A percentile compares a stretch with the other conserved stretches of the same genome.
Conservation (phyloP, 1,140 invertebrate genomes). For the Drosophila auraria region DNA sequence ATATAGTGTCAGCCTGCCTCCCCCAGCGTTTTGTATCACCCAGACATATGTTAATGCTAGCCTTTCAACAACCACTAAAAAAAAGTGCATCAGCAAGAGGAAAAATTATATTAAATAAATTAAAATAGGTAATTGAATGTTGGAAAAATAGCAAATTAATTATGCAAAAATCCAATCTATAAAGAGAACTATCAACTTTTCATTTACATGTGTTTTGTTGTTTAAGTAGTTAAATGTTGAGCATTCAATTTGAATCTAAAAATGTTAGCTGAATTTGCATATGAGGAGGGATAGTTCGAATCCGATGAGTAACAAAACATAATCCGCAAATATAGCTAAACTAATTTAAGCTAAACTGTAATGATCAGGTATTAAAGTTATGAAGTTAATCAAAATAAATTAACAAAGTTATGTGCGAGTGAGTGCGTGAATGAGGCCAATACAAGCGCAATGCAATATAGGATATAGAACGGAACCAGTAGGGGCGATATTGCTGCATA, state of each 20-base stretch:
- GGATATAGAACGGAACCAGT: slow-evolving; percentile 27
- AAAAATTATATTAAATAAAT: slow-evolving; percentile 33
- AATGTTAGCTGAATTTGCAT: slow-evolving; percentile 14
- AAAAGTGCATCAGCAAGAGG: slow-evolving; percentile 15
- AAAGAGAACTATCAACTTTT: slow-evolving; percentile 28
- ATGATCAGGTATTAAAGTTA: slow-evolving; percentile 61
- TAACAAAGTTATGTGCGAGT: slow-evolving; percentile 26
- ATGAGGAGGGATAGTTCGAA: neutral
- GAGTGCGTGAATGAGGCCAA: slow-evolving; percentile 40
- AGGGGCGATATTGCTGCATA: slow-evolving; percentile 49
- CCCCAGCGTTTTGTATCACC: slow-evolving; percentile 9
- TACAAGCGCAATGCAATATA: slow-evolving; percentile 56
- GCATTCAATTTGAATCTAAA: slow-evolving; percentile 48
- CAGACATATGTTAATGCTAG: slow-evolving; percentile 13
- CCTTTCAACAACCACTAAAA: slow-evolving; percentile 29
- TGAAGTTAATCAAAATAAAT: slow-evolving; percentile 56
- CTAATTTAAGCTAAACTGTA: slow-evolving; percentile 41
- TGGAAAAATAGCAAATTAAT: slow-evolving; percentile 44
- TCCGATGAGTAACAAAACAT: neutral
- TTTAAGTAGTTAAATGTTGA: slow-evolving; percentile 68
- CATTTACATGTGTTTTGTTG: slow-evolving; percentile 52
- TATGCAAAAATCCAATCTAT: slow-evolving; percentile 44
- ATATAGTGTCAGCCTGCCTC: slow-evolving; percentile 7
- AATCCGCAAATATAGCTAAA: slow-evolving; percentile 43
- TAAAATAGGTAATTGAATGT: slow-evolving; percentile 47